Base-by-base conservation (phyloP, 2,797 vertebrate species). In the Morelia viridis region DNA sequence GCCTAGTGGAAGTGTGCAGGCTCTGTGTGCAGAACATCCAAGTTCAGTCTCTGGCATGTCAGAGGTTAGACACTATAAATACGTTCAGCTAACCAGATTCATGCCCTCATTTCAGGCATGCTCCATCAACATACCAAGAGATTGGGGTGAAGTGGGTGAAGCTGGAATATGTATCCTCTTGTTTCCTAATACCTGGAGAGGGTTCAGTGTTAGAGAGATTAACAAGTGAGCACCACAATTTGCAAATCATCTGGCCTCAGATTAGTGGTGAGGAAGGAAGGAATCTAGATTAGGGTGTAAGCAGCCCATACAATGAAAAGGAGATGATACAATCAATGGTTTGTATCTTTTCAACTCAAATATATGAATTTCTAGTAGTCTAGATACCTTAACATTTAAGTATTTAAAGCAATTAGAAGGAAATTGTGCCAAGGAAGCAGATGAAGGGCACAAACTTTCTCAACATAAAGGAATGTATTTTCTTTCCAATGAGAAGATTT, bases 281-380 rank as follows among this genome's bases (percentile, higher is more conserved):
- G 93, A 92, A 93, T 91, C 92, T 91, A 93, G 95, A 91, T 92
- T 64, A 95, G 95, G 28, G 94, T 94, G 88, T 93, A 87, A 94
- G 35, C 87, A 94, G 93, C 93, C 94, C 93, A 91, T 6, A 7
- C 86, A 88, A 53, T 28, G 91, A 93, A 95, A 94, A 92, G 88
- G 94, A 95, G 4, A 5, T 94, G 93, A 94, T 92, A 8, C 76
- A 92, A 62, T 91, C 56, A 22, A 89, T 95, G 31, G 7, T 41
- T 2, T 68, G n/a, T 68, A 22, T 76, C 31, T 22, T 41, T 76
- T 76, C 68, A 41, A 22, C 35, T 80, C 35, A 5, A 0, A 19
- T 80, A 35, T 35, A 46, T 80, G 71, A 24, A 80, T 46, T 80
- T 46, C 71, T 80, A 46, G 71, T 80, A 19, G 8, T 46, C 35